Evolutionary conservation across 2,888 invertebrate species (phyloP), one percentile per base, ranked within the genome.

Genomic region (Spodoptera exigua): DNA sequence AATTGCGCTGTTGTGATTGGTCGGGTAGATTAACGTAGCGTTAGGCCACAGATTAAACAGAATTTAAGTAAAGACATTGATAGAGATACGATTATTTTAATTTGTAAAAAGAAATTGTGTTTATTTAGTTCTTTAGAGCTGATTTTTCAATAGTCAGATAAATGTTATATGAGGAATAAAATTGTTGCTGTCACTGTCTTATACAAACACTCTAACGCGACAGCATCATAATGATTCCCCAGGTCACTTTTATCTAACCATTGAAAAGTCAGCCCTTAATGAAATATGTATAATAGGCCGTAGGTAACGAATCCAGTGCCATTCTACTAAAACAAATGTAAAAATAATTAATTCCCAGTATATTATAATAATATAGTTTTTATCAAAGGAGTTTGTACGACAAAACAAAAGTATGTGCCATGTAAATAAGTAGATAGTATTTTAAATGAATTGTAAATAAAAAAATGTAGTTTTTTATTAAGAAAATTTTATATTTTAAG

Each of bases 321-420:
- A 89, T 89, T 77, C 65, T 84, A 77, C 76, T 70, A 73, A 81
- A 78, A 79, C 67, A 76, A n/a, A n/a, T 83, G 79, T 80, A 80
- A 73, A 80, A 76, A 76, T 78, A 71, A 71, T 60, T 66, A 57
- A 51, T 21, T 37, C 63, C 69, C 63, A 70, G 56, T 74, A 17
- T 68, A 57, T 65, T 76, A 59, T 60, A 64, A 17, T 68, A 57
- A 63, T 76, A 59, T 60, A 64, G 57, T 66, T 44, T 52, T 46
- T 60, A 67, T 45, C 62, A 55, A 65, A 70, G 68, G 64, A 73
- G 68, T 69, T 75, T 75, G 70, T 77, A 71, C 61, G 67, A 81
- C 82, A 88, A 90, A 89, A 83, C 86, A 86, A 9, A 86, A 86
- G 79, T 76, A 86, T 83, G 92, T 93, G 93, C 93, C 93, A 93